Evolutionary conservation across 1,140 invertebrate species (phyloP), one percentile per base, ranked within the genome.

Genomic region (Drosophila kohkoa): DNA sequence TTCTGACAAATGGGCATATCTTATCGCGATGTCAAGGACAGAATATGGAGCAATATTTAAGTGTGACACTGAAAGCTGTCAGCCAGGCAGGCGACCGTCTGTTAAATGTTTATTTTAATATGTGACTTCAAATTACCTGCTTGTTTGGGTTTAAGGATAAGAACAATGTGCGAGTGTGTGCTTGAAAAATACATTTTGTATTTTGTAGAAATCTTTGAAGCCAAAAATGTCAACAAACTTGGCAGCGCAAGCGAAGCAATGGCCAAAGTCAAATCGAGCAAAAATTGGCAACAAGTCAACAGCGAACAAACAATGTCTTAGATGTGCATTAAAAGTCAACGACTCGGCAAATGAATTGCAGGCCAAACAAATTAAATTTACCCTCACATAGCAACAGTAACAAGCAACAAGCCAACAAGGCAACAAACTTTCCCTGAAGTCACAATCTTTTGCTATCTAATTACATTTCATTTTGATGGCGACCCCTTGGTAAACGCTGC

Each of bases 261-360:
- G 46, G 48, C 65, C 35, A 5, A 25, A 79, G 69, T 45, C 76
- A 87, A 87, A 71, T 77, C 71, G 72, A 79, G 75, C 76, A 52
- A 73, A 82, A 73, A 74, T 59, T 76, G 82, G 75, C 83, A 86
- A 86, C 82, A 86, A 82, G 76, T 79, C 64, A 57, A 10, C 13
- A 69, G 58, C 52, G 65, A 82, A 72, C 72, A 82, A 75, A 73
- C 75, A 86, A 79, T 67, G 76, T 70, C 79, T 79, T 73, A 64
- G 83, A 76, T 87, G 82, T 69, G 82, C 82, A 87, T 87, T 82
- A 79, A 76, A 73, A 86, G 83, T 82, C 82, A 88, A 86, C 79
- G 82, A 82, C 82, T 82, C 75, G 76, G 79, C 79, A 86, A 86
- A 86, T 88, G 82, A 88, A 88, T 86, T 88, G 82, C 82, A 87